phyloP scores from a whole-genome alignment of 1,140 invertebrate genomes.

The Nilaparvata lugens region DNA sequence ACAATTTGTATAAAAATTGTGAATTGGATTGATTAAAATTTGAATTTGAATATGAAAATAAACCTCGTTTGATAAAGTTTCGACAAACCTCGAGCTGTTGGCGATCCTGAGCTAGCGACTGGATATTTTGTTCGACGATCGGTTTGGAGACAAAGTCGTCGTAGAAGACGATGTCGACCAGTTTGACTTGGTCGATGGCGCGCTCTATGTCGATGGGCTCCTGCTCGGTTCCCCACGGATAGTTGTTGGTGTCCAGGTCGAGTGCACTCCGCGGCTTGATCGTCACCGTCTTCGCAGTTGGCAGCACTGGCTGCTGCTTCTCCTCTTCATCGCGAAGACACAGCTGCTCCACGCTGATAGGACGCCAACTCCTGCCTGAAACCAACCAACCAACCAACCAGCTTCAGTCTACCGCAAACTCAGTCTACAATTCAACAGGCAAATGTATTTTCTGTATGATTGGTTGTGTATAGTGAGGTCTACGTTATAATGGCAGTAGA shows the following conservation, averaged over 20 bases:
- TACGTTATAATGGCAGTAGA: too few relatives aligned
- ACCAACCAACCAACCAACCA: background rate
- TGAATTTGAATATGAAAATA: too few relatives aligned
- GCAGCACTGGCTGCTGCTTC: background rate
- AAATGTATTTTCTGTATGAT: too few relatives aligned
- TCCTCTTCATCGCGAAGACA: background rate
- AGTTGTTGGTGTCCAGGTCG: conserved; percentile 21
- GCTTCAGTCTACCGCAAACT: too few relatives aligned
- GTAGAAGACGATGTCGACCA: conserved; percentile 59
- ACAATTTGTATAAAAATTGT: too few relatives aligned
- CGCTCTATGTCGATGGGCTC: conserved; percentile 56
- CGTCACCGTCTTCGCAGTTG: background rate
- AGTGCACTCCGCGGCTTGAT: conserved; percentile 9
- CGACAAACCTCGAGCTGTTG: too few relatives aligned
- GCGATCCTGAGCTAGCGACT: too few relatives aligned
- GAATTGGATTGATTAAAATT: too few relatives aligned
- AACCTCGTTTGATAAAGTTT: too few relatives aligned
- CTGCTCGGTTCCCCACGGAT: conserved; percentile 43
- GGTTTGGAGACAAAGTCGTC: conserved; percentile 42
- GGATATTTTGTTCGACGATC: too few relatives aligned
- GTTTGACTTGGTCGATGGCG: conserved; percentile 44
- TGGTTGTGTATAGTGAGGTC: too few relatives aligned
- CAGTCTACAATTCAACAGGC: too few relatives aligned
- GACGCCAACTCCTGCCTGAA: background rate
- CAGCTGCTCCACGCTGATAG: conserved; percentile 29